Conservation (phyloP, 2,113 vertebrate genomes). For the Lophius piscatorius region DNA sequence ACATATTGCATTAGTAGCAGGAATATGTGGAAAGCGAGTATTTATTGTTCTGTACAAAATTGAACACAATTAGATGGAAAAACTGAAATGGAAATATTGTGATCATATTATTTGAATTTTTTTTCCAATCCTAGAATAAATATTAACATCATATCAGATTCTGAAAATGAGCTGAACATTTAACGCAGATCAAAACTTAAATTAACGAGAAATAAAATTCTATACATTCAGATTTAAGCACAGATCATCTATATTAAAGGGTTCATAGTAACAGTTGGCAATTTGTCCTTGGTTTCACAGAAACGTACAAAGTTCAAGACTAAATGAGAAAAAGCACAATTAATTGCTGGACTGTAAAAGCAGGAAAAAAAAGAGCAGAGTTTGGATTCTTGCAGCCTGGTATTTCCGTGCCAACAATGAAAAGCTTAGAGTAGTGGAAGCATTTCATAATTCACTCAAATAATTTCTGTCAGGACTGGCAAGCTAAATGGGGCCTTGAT, state of each 20-base stretch:
- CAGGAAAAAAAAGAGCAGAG: slow-evolving; percentile 12
- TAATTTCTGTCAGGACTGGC: slow-evolving; percentile 82
- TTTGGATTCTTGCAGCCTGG: slow-evolving; percentile 19
- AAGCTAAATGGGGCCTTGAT: slow-evolving; percentile 78
- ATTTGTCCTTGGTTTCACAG: not conserved
- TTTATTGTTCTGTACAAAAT: not conserved
- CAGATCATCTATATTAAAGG: too few species aligned
- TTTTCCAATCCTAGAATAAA: too few species aligned
- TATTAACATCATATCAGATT: slow-evolving; percentile 6
- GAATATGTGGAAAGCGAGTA: not conserved
- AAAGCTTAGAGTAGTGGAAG: slow-evolving; percentile 47
- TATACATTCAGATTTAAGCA: too few species aligned
- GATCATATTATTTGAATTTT: too few species aligned
- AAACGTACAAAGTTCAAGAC: not conserved
- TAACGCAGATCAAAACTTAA: too few species aligned
- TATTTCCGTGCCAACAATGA: slow-evolving; percentile 39
- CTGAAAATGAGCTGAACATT: slow-evolving; percentile 31
- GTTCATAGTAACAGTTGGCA: too few species aligned
- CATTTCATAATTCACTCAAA: slow-evolving; percentile 82
- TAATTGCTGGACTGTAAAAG: slow-evolving; percentile 25
- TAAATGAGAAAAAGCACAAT: slow-evolving; percentile 18
- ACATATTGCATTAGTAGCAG: not conserved
- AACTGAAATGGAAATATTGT: too few species aligned
- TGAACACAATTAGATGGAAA: too few species aligned
- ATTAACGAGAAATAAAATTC: too few species aligned